Base-by-base conservation (phyloP, 53 echinoderm and acorn worm genomes). In the Echinarachnius parma region DNA sequence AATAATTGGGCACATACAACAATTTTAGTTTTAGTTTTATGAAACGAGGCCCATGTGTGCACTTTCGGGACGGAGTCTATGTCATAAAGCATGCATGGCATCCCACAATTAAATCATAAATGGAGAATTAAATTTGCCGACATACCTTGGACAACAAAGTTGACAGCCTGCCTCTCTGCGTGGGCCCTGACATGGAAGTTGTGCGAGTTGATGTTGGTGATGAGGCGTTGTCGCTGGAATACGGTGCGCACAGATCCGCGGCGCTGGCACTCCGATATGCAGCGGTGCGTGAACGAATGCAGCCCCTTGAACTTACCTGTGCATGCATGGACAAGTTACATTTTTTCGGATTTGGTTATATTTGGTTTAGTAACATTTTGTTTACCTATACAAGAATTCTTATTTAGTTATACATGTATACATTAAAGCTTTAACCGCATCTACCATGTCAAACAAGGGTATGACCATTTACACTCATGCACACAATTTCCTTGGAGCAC, bases 151-250 rank as follows among this genome's bases (percentile, higher is more conserved):
- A 96, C 85, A 0, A 91, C 84, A 85, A 91, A 91, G 70, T 96
- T 96, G 16, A 91, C 91, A 59, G 91, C 88, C 65, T 96, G 96
- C 34, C 96, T 91, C 67, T 96, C 96, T 5, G 91, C 96, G 48
- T 91, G 85, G 2, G 87, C 83, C 53, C 96, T 81, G 35, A 69
- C 62, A 33, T 85, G 88, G 44, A 87, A 88, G 61, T 96, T 85
- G 13, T 39, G 34, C 1, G 85, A 84, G 77, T 76, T 82, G 80
- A 91, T 82, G 74, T 72, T 87, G 4, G 82, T 81, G 34, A 96
- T 82, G 37, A 91, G 70, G 9, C 96, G 77, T 20, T 72, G 76
- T 3, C 96, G 47, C 23, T 71, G 47, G 47, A 91, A 79, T 28
- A 96, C 76, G 25, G 91, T 96, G 21, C 49, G 66, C 16, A 87